Percentiles rank a stretch among this genome's conserved stretches.
These are phyloP conservation scores for Gila robusta DNA, from an alignment of 2,797 vertebrate species.

Conservation along the genomic window DNA sequence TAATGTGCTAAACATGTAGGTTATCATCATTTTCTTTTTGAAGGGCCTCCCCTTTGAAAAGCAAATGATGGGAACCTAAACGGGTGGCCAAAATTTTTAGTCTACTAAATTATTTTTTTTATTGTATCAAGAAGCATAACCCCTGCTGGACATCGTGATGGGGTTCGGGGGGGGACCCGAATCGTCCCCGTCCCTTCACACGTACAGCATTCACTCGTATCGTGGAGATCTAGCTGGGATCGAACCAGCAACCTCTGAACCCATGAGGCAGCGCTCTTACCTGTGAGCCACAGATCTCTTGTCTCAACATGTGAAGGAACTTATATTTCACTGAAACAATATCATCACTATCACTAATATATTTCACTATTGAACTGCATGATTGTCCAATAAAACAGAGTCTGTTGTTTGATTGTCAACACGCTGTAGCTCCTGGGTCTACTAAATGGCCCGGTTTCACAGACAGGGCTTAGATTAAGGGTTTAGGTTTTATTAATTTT, in stretches of 20 bases:
- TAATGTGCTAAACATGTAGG: background rate
- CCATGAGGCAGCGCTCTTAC: background rate
- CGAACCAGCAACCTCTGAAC: background rate
- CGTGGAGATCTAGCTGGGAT: background rate
- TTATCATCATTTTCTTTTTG: background rate
- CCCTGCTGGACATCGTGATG: background rate
- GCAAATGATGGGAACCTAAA: background rate
- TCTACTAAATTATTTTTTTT: too few species aligned
- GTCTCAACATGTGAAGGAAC: rapidly evolving
- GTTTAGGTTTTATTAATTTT: too few species aligned
- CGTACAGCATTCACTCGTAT: background rate
- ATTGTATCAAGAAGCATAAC: background rate
- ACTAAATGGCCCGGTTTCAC: too few species aligned
- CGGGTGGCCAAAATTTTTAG: background rate
- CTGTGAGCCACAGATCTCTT: background rate
- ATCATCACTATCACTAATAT: too few species aligned
- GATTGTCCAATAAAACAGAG: background rate
- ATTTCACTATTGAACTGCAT: background rate
- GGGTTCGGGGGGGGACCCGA: background rate
- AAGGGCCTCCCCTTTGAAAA: background rate
- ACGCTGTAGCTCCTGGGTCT: too few species aligned
- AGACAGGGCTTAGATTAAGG: too few species aligned
- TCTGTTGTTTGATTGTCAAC: too few species aligned
- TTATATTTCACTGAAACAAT: background rate
- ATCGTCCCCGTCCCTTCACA: background rate